Evolutionary conservation across 30 jellyfish, hydroid and myxozoan species (phyloP).

Genomic region (Hydractinia echinata): DNA sequence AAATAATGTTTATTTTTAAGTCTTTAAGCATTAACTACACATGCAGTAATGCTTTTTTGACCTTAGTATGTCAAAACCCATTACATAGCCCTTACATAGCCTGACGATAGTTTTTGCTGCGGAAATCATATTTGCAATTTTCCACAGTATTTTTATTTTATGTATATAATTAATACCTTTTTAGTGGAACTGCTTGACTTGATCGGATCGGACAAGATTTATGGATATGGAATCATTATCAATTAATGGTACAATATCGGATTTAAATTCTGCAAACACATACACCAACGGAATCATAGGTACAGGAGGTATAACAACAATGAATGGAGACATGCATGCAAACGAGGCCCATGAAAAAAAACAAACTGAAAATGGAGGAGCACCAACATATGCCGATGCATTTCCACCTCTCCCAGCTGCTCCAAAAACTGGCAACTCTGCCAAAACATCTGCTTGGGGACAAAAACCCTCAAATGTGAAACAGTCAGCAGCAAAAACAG

Average conservation of each 20-base stretch:
- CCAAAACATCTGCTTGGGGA: constrained; percentile 64
- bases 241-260: constrained; percentile 31
- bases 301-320: not conserved
- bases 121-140: too few relatives aligned
- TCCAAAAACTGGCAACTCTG: constrained; percentile 39
- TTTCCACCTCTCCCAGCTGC: constrained; percentile 94
- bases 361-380: constrained; percentile 44
- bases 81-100: too few relatives aligned
- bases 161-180: not conserved
- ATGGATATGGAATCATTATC: constrained; percentile 55
- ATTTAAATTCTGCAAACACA: constrained; percentile 8
- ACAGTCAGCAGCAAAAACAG: constrained; percentile 11
- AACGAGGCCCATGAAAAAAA: not conserved
- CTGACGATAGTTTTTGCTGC: too few relatives aligned
- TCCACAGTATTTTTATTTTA: too few relatives aligned
- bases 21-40: too few relatives aligned
- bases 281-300: constrained; percentile 18
- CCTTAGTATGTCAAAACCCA: too few relatives aligned
- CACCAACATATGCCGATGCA: constrained; percentile 98
- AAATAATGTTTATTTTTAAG: too few relatives aligned
- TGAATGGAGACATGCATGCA: constrained; percentile 22
- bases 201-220: constrained; percentile 98
- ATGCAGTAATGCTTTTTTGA: too few relatives aligned
- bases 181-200: constrained; percentile 95
- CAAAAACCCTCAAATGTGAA: constrained; percentile 37